A percentile compares a stretch with the other conserved stretches of the same genome.
Evolutionary conservation across 2,113 vertebrate species (phyloP).

Genomic region (Blennius ocellaris): DNA sequence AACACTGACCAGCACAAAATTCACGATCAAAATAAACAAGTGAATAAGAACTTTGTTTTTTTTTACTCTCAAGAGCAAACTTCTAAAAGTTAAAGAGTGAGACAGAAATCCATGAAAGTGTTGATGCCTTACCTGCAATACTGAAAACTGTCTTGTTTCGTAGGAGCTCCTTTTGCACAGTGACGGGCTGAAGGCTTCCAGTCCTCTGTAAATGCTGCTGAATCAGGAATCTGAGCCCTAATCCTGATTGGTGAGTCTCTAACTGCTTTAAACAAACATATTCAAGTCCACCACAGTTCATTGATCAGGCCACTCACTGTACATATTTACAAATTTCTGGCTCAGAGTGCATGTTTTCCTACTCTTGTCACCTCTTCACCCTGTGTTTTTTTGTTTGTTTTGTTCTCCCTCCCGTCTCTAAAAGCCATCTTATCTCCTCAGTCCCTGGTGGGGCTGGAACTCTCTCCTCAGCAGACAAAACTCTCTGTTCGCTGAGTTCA

Average conservation of each 20-base stretch:
- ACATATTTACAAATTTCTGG: slow-evolving; percentile 60
- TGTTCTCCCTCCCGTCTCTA: slow-evolving; percentile 79
- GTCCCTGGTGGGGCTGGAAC: slow-evolving; percentile 90
- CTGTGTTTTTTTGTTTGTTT: background rate
- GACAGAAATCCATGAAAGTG: too few relatives aligned
- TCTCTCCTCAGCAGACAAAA: slow-evolving; percentile 88
- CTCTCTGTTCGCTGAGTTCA: slow-evolving; percentile 95
- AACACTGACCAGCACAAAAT: too few relatives aligned
- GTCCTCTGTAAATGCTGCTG: too few relatives aligned
- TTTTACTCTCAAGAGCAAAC: too few relatives aligned
- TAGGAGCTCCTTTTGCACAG: background rate
- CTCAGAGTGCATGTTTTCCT: background rate
- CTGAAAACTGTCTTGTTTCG: background rate
- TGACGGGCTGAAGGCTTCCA: background rate
- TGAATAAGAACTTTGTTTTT: too few relatives aligned
- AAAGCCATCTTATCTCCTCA: slow-evolving; percentile 94
- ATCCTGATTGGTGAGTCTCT: too few relatives aligned
- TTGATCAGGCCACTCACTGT: background rate
- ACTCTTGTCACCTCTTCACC: background rate
- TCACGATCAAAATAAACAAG: too few relatives aligned
- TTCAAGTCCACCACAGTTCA: background rate
- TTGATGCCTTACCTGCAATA: slow-evolving; percentile 20
- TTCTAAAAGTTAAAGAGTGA: too few relatives aligned
- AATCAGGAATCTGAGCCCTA: too few relatives aligned
- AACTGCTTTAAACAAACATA: background rate